phyloP scores from a whole-genome alignment of 2,888 invertebrate species.

The Sympetrum striolatum region DNA sequence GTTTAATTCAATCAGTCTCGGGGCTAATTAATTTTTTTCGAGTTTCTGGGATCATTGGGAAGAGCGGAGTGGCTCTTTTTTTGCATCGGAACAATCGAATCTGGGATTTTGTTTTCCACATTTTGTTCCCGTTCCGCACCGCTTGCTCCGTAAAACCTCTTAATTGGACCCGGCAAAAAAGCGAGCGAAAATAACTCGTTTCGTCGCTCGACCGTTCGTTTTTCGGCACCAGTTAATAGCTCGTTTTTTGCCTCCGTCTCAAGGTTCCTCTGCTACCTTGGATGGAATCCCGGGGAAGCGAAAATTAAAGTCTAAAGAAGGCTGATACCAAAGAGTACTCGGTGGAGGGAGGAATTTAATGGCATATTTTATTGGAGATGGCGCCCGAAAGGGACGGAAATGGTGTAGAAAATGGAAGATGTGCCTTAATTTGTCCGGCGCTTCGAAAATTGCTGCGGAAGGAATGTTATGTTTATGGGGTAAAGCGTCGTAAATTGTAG shows the following conservation, averaged over 20 bases:
- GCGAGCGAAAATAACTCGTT: background rate
- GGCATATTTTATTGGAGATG: no score
- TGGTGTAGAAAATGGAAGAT: no score
- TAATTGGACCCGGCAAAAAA: background rate
- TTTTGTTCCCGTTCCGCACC: background rate
- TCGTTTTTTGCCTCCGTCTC: background rate
- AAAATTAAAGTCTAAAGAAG: background rate
- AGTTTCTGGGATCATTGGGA: background rate
- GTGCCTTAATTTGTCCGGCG: no score
- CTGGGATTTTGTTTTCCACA: background rate
- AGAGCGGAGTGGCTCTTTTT: background rate
- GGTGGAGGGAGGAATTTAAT: no score
- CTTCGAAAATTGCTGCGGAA: no score
- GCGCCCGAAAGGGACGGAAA: no score
- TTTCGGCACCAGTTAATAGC: background rate
- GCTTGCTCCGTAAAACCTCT: background rate
- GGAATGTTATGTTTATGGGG: no score
- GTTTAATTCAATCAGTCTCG: background rate
- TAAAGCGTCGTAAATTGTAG: no score
- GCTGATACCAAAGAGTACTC: background rate
- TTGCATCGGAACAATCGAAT: background rate
- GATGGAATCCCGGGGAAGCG: background rate
- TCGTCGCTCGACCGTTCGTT: background rate
- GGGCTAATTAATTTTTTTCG: background rate
- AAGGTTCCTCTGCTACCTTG: background rate